These are phyloP conservation scores for Sinocyclocheilus anophthalmus DNA, from an alignment of 2,113 vertebrate species.

Conservation along the genomic window DNA sequence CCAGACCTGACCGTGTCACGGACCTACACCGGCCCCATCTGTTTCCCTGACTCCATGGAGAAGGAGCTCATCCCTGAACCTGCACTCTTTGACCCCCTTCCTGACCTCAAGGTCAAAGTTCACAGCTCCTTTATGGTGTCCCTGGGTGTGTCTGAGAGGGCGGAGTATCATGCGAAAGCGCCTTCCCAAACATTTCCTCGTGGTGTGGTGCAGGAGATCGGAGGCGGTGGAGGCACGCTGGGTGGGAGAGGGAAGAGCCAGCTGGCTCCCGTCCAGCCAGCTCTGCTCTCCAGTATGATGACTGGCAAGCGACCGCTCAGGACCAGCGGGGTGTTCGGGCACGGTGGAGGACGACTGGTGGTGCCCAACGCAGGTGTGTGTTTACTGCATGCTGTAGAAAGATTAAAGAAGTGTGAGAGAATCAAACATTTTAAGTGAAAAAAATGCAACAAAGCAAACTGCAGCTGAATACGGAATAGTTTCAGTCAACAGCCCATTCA, in stretches of 20 bases:
- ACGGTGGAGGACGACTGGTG: slow-evolving; percentile 86
- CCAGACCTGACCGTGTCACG: slow-evolving; percentile 90
- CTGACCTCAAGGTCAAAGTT: slow-evolving; percentile 93
- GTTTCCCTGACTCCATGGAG: slow-evolving; percentile 92
- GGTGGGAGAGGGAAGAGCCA: slow-evolving; percentile 78
- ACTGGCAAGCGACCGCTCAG: slow-evolving; percentile 76
- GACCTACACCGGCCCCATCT: slow-evolving; percentile 95
- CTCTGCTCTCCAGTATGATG: slow-evolving; percentile 65
- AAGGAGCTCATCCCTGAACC: slow-evolving; percentile 84
- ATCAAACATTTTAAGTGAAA: not conserved
- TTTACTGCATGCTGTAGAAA: not conserved
- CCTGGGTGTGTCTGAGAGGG: slow-evolving; percentile 81
- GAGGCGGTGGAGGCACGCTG: slow-evolving; percentile 66
- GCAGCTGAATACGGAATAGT: not conserved
- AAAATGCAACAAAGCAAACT: not conserved
- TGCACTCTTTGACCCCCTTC: slow-evolving; percentile 85
- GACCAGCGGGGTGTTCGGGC: slow-evolving; percentile 83
- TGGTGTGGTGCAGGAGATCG: slow-evolving; percentile 77
- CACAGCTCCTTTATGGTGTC: slow-evolving; percentile 85
- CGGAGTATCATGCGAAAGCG: slow-evolving; percentile 81
- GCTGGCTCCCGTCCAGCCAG: slow-evolving; percentile 72
- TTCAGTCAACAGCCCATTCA: not conserved
- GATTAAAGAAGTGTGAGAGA: slow-evolving; percentile 1
- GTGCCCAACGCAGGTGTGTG: slow-evolving; percentile 88
- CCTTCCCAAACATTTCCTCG: slow-evolving; percentile 88